A percentile compares a stretch with the other conserved stretches of the same genome.
These are phyloP conservation scores for Lordiphosa andalusiaca DNA, from an alignment of 2,888 invertebrate genomes.

Conservation along the genomic window DNA sequence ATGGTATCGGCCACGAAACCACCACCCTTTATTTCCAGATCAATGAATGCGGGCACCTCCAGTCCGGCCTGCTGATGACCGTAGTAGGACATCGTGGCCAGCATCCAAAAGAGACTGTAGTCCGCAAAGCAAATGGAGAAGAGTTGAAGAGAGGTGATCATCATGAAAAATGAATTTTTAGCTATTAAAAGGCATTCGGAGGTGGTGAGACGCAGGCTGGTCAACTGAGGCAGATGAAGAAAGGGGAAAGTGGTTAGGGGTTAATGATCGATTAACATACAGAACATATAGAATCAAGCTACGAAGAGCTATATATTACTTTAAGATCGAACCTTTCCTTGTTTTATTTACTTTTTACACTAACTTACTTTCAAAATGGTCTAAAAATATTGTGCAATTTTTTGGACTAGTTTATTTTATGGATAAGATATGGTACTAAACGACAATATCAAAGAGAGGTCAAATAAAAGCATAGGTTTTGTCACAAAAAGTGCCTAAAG, in stretches of 20 bases:
- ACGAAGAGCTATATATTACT: too few relatives aligned
- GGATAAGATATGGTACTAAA: too few relatives aligned
- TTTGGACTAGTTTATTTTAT: too few relatives aligned
- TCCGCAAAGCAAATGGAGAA: constrained; percentile 88
- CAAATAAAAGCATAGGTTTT: too few relatives aligned
- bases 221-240: constrained; percentile 57
- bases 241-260: too few relatives aligned
- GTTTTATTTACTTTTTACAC: too few relatives aligned
- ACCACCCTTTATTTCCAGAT: constrained; percentile 84
- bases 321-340: too few relatives aligned
- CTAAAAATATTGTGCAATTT: too few relatives aligned
- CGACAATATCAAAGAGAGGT: too few relatives aligned
- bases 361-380: too few relatives aligned
- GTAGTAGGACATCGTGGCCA: constrained; percentile 82
- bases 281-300: not conserved
- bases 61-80: constrained; percentile 81
- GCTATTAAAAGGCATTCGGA: constrained; percentile 66
- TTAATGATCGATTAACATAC: not conserved
- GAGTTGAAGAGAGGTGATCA: constrained; percentile 86
- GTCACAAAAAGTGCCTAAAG: too few relatives aligned
- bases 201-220: constrained; percentile 65
- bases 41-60: constrained; percentile 82
- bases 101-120: constrained; percentile 89
- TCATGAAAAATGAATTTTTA: constrained; percentile 82
- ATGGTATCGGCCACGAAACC: constrained; percentile 86